Base-by-base conservation (phyloP, 2,888 invertebrate genomes). In the Tetragnatha montana region DNA sequence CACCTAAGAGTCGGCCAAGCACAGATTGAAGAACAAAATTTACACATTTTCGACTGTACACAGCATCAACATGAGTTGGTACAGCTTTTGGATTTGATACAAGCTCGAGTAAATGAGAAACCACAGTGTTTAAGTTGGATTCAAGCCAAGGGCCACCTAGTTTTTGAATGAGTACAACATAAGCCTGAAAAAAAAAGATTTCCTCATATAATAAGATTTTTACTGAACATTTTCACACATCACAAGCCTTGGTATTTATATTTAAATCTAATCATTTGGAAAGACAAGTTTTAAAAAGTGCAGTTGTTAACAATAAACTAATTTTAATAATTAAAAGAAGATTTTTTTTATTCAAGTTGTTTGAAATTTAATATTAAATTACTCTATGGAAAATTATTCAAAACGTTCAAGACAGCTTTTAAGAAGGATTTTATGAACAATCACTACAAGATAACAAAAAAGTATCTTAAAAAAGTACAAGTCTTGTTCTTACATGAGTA, bases 121-220 rank as follows among this genome's bases (percentile, higher is more conserved):
- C 94, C 92, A 99, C 96, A 0, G 96, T 95, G 17, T 96, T 96
- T 93, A 99, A 95, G 93, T 99, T 98, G 22, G 97, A 95, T 94
- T 99, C 99, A 91, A 99, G 94, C 99, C 99, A 99, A 0, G 96
- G 95, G 10, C 97, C 96, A 51, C 99, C 99, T 95, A 99, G 96
- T 92, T 96, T 96, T 94, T 97, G 97, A 0, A 98, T 97, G 93
- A 99, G 98, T 83, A 97, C 96, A 49, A 99, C 98, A 93, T 99
- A 99, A 0, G 98, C 97, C 97, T 97, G 93, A 10, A 86, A 84
- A 79, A 71, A 35, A 68, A 70, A 82, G 10, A 75, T 6, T 74
- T 60, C 10, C 21, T 47, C 4, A 79, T 70, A 21, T 79, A 49
- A 19, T 10, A 35, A 22, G 35, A 22, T 21, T 14, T 8, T 47